Evolutionary conservation across 2,888 invertebrate genomes (phyloP), one percentile per base, ranked within the genome.

Genomic region (Tetheella fluctuosa): DNA sequence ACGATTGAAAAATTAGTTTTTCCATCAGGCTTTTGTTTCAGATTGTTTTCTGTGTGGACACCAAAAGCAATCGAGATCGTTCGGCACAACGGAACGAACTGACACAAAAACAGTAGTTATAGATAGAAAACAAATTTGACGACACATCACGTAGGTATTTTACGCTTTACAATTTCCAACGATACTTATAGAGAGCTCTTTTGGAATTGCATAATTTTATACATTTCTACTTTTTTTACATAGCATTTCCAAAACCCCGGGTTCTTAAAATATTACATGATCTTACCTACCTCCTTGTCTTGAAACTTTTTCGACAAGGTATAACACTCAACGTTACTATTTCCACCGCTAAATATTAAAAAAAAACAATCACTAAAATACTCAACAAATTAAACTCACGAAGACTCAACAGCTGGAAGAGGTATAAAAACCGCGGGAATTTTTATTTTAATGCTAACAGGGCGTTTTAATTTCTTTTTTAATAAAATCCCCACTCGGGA

Each of bases 1-100:
- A n/a, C 10, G n/a, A n/a, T 6, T 17, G 20, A 48, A 48, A 7
- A 48, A 20, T 20, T 20, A 39, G 48, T 48, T 48, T 17, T 48
- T 48, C 48, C 48, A 48, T 48, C 48, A 20, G 48, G n/a, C 17
- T 48, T 48, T 48, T 39, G 39, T 39, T 48, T 48, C 48, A 48
- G 48, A 17, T 48, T 48, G 48, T 20, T 48, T 48, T 48, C 48
- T 48, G 20, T 48, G 48, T 20, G 48, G 48, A 48, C 17, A 20
- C 20, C 17, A 48, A 48, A 48, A 20, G 48, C 48, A 48, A 48
- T 48, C 48, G 48, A 20, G n/a, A 48, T 3, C 48, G 48, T 48
- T 48, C 20, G 17, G 20, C 5, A 48, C 20, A 48, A 10, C 48
- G 48, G 48, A 42, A 20, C 48, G 48, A 48, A 10, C 20, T 8